Conservation (phyloP, 37 sponge, comb jelly and placozoan species). For the Cladorhizidae sp. region DNA sequence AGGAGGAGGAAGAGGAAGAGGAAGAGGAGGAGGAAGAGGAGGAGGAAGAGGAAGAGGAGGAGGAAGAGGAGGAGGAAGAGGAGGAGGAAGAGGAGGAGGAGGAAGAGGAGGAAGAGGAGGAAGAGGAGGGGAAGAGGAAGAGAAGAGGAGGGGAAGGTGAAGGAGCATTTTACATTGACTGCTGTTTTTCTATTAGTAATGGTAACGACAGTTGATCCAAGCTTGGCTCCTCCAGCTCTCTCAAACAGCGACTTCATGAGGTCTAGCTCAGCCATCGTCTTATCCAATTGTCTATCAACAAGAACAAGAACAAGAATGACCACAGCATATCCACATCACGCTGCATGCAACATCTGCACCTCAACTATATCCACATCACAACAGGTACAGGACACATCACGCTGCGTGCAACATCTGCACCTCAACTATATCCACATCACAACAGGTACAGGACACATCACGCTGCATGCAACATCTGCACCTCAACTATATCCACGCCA, state of each 20-base stretch:
- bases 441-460: too few species aligned
- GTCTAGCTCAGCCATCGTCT: constrained; percentile 43
- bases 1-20: neutral
- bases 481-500: too few species aligned
- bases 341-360: too few species aligned
- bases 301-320: neutral
- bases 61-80: neutral
- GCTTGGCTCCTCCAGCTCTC: constrained; percentile 69
- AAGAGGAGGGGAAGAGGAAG: neutral
- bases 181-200: neutral
- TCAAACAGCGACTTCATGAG: constrained; percentile 70
- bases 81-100: neutral
- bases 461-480: too few species aligned
- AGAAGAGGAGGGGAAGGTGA: neutral
- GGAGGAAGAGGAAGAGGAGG: neutral
- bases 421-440: too few species aligned
- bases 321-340: neutral
- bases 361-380: too few species aligned
- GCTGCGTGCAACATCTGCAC: too few species aligned
- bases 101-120: neutral
- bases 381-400: too few species aligned
- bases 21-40: neutral
- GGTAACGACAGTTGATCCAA: neutral
- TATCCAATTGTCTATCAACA: constrained; percentile 50
- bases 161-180: neutral